Evolutionary conservation across 35 echinoderm and acorn worm genomes (phyloP).

Genomic region (Diadema setosum): DNA sequence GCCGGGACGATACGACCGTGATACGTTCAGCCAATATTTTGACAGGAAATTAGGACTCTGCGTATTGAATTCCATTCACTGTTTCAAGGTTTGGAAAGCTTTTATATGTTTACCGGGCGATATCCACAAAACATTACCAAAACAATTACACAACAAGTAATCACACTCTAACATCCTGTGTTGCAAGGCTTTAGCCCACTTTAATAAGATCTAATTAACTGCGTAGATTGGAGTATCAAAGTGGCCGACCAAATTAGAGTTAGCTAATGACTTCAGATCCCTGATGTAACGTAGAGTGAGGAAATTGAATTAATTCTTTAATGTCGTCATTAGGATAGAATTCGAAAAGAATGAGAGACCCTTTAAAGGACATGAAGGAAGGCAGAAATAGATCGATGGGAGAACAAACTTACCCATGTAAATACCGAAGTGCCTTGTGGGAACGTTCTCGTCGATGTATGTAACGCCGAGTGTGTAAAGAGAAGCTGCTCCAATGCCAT

Average conservation of each 20-base stretch:
- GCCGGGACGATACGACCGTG: no score
- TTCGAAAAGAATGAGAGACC: neutral
- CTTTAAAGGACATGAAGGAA: neutral
- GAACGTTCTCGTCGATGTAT: slow-evolving; percentile 95
- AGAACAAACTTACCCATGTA: slow-evolving; percentile 77
- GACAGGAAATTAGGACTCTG: no score
- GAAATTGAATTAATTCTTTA: neutral
- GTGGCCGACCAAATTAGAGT: neutral
- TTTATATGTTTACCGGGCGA: no score
- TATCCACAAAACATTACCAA: no score
- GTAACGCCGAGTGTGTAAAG: slow-evolving; percentile 76
- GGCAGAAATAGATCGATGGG: neutral
- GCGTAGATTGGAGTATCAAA: neutral
- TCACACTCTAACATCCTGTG: no score
- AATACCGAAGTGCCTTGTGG: slow-evolving; percentile 54
- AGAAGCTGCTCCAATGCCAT: slow-evolving; percentile 85
- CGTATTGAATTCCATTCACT: no score
- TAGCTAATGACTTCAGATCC: neutral
- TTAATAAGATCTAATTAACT: no score
- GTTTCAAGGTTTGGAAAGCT: no score
- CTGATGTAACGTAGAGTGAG: neutral
- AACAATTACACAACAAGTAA: no score
- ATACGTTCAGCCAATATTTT: no score
- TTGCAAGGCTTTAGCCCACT: no score
- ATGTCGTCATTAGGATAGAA: neutral